A percentile compares a stretch with the other conserved stretches of the same genome.
Conservation (phyloP, 2,797 vertebrate species). For the Brachyalestes nurse region DNA sequence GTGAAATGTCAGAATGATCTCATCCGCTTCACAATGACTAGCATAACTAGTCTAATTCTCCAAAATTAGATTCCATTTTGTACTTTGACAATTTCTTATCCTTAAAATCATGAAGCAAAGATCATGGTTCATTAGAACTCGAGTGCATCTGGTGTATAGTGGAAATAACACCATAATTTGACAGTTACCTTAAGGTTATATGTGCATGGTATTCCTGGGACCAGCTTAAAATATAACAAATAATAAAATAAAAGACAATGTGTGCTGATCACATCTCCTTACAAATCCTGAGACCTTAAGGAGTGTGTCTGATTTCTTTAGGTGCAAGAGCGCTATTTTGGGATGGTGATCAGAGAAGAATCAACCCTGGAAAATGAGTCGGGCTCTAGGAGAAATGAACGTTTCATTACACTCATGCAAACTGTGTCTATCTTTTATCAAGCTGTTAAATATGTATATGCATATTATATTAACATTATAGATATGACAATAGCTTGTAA, state of each 20-base stretch:
- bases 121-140: slow-evolving; percentile 25
- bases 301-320: background rate
- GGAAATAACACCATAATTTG: slow-evolving; percentile 6
- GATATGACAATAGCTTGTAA: too few species aligned
- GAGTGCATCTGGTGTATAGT: background rate
- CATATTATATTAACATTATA: too few species aligned
- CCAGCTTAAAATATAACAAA: too few species aligned
- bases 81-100: slow-evolving; percentile 23
- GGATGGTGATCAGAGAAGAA: background rate
- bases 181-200: background rate
- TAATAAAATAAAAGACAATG: too few species aligned
- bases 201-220: background rate
- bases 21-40: slow-evolving; percentile 60
- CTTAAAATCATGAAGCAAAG: slow-evolving; percentile 21
- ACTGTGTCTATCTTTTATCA: too few species aligned
- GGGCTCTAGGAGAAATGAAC: background rate
- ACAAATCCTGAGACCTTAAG: too few species aligned
- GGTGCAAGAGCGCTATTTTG: background rate
- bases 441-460: too few species aligned
- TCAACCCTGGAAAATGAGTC: background rate
- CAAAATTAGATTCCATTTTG: slow-evolving; percentile 58
- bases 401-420: too few species aligned
- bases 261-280: too few species aligned
- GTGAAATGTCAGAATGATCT: slow-evolving; percentile 78
- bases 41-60: slow-evolving; percentile 68